Conservation (phyloP, 1,140 invertebrate species). For the Ceratina japonica region DNA sequence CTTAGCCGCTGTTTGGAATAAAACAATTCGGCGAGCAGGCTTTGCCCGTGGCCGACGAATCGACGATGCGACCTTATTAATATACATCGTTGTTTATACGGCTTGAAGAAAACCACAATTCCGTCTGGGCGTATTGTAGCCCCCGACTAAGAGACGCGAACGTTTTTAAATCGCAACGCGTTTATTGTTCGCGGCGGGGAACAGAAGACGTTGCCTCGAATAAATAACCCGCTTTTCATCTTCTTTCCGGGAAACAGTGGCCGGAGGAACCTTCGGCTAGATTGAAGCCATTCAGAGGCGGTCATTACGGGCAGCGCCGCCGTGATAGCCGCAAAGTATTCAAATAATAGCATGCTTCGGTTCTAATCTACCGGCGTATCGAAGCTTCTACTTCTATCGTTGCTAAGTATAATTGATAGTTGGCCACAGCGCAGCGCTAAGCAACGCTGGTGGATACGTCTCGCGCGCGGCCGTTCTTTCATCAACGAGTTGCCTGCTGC, state of each 20-base stretch:
- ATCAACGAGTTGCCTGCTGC: slow-evolving; percentile 2
- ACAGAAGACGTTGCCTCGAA: not conserved
- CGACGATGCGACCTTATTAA: slow-evolving; percentile 32
- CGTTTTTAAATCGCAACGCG: not conserved
- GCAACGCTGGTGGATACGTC: not conserved
- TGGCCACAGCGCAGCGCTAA: not conserved
- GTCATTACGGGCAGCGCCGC: not conserved
- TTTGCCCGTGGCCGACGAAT: slow-evolving; percentile 5
- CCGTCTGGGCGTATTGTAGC: slow-evolving; percentile 17
- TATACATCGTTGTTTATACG: slow-evolving; percentile 11
- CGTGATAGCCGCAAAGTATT: slow-evolving; percentile 14
- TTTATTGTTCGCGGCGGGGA: too few relatives aligned
- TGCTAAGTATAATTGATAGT: slow-evolving; percentile 30
- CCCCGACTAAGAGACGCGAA: not conserved
- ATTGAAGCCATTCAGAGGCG: not conserved
- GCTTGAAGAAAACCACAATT: slow-evolving; percentile 23
- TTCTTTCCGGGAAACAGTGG: slow-evolving; percentile 17
- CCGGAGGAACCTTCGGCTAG: not conserved
- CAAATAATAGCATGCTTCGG: slow-evolving; percentile 22
- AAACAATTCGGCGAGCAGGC: slow-evolving; percentile 27
- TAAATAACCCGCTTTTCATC: slow-evolving; percentile 26
- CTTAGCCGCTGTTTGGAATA: slow-evolving; percentile 23
- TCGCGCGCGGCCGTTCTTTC: slow-evolving; percentile 7
- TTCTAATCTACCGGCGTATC: slow-evolving; percentile 23
- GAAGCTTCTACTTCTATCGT: not conserved